phyloP scores from a whole-genome alignment of 2,888 invertebrate genomes.

The Athetis lepigone region DNA sequence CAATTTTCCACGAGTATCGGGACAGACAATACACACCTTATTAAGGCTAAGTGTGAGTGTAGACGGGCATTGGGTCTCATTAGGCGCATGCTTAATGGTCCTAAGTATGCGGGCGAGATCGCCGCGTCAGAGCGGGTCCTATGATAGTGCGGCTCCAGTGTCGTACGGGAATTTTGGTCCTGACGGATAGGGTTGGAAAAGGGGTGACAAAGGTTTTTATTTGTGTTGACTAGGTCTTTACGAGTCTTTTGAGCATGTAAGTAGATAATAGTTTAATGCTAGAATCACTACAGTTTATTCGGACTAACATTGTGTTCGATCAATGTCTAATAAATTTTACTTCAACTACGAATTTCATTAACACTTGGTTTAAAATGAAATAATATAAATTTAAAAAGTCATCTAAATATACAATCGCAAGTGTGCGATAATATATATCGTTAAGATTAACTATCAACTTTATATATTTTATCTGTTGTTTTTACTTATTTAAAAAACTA shows the following conservation, averaged over 20 bases:
- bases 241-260: neutral
- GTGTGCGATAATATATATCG: too few species aligned
- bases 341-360: too few species aligned
- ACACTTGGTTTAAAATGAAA: too few species aligned
- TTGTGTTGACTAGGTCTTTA: neutral
- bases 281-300: too few species aligned
- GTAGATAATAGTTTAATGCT: too few species aligned
- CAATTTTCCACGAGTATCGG: slow-evolving; percentile 17
- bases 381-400: too few species aligned
- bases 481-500: too few species aligned
- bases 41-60: slow-evolving; percentile 62
- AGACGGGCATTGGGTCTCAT: slow-evolving; percentile 77
- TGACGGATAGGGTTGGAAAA: neutral
- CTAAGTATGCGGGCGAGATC: slow-evolving; percentile 87
- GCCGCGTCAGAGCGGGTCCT: slow-evolving; percentile 71
- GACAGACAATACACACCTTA: slow-evolving; percentile 49
- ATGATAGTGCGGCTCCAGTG: slow-evolving; percentile 47
- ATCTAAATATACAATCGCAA: too few species aligned
- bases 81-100: slow-evolving; percentile 85
- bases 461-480: too few species aligned
- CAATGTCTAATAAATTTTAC: too few species aligned
- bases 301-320: too few species aligned
- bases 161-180: slow-evolving; percentile 21
- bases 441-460: too few species aligned
- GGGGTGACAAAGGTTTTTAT: neutral